Conservation (phyloP, 2,113 vertebrate species). For the Sorex araneus region DNA sequence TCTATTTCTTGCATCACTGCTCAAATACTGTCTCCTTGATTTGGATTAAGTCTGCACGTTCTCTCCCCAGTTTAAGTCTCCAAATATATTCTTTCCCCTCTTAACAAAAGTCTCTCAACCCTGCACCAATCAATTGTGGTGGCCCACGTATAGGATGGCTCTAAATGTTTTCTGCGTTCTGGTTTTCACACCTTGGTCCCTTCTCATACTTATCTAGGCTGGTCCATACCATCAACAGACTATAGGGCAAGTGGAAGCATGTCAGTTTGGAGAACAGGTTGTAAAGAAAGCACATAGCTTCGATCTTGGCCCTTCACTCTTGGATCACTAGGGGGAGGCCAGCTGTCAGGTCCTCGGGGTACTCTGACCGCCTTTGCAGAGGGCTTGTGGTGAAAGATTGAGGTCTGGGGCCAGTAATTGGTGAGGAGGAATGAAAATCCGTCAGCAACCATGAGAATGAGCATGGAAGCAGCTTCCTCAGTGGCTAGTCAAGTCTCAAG, state of each 20-base stretch:
- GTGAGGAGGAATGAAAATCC: neutral
- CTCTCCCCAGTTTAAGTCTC: neutral
- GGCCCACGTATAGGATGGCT: neutral
- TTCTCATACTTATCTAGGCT: neutral
- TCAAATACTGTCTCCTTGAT: neutral
- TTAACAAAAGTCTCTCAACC: neutral
- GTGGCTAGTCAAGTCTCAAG: neutral
- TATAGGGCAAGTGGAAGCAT: neutral
- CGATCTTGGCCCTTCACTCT: neutral
- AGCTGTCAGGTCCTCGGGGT: neutral
- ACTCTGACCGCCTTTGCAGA: neutral
- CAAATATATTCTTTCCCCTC: neutral
- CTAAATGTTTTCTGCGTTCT: neutral
- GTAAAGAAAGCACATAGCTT: neutral
- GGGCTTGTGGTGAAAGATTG: neutral
- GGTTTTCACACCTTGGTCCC: fast-evolving
- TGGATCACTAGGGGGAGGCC: neutral
- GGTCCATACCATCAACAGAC: neutral
- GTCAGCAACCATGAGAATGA: too few species aligned
- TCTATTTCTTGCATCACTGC: neutral
- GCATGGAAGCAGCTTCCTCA: too few species aligned
- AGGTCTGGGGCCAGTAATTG: neutral
- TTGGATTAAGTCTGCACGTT: neutral
- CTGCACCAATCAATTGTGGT: neutral
- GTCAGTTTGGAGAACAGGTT: neutral